Base-by-base conservation (phyloP, 2,797 vertebrate species). In the Diplodus sargus region DNA sequence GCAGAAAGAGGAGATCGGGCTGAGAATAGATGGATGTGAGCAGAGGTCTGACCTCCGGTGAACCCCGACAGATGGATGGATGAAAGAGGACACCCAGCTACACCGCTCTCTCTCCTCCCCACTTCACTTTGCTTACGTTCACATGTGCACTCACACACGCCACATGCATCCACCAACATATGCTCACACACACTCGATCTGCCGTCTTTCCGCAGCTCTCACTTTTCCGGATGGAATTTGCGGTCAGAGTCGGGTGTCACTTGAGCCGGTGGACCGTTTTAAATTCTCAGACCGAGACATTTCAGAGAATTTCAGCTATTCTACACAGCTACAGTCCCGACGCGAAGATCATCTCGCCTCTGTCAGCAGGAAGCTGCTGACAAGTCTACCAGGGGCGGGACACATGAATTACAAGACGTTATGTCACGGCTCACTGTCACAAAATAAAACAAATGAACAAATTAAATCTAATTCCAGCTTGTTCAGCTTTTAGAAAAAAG, bases 51-150 rank as follows among this genome's bases (percentile, higher is more conserved):
- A 87, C 89, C 85, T 74, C 49, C 5, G 65, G 10, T 68, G 82
- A 84, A 79, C 78, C 25, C 49, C 0, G 63, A 47, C 82, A 87
- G 87, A 87, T 78, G 82, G 87, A 85, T 18, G 74, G 30, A 54
- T 78, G 84, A 78, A 81, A 81, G 60, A 39, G 28, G 70, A 86
- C 39, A 34, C 70, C 68, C 7, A 1, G 39, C 62, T 9, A 34
- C 34, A 34, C 7, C 34, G 8, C 34, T 34, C 14, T 6, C 14
- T 6, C 64, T 18, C 64, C 28, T 54, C 14, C 76, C 81, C 94
- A 95, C 30, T 92, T 95, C 86, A n/a, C 53, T 49, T 52, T 17
- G 30, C 61, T 16, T 30, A 49, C 65, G n/a, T 2, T 23, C 68
- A 4, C 48, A 43, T 22, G 30, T 2, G 13, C 54, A 4, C 30